Evolutionary conservation across 92 coral and sea anemone species (phyloP), one percentile per base, ranked within the genome.

Genomic region (Porites evermanni): DNA sequence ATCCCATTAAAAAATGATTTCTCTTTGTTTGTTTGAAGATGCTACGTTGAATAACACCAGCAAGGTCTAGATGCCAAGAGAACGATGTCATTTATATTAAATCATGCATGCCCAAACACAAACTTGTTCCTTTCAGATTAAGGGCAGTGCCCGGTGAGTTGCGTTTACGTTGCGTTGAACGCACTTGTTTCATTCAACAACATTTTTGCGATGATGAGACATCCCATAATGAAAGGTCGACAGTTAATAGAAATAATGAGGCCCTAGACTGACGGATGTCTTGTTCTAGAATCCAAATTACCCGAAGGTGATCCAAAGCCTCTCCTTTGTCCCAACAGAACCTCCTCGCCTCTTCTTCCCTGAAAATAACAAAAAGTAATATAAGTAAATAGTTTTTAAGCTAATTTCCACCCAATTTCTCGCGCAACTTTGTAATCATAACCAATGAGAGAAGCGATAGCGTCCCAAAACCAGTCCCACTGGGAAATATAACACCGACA

Each of bases 271-370:
- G 77, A 70, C n/a, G 84, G 74, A 9, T 1, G 75, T 6, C 75
- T 67, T 53, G 75, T 3, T 47, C 50, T 65, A 6, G 72, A 79
- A 44, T 79, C 63, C n/a, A 10, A 19, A 10, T 26, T 54, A 9
- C 47, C 0, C 47, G 47, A 0, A 38, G 77, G 86, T 17, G 20
- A 9, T n/a, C 86, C 86, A 69, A 81, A 81, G 19, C 86, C 78
- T 56, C 59, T 81, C 77, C 18, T 71, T 1, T 53, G 24, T 12
- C 29, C 53, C 1, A 56, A 7, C 44, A 70, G 21, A 12, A 20
- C 70, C 18, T 19, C 77, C 8, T 81, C 86, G 2, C 78, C 86
- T 20, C 70, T 81, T 60, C 78, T 70, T n/a, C 59, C 78, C 86
- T 81, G 69, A 14, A 72, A 71, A 59, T 54, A 71, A 54, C 63